phyloP scores from a whole-genome alignment of 2,888 invertebrate species.

The Xanthia togata region DNA sequence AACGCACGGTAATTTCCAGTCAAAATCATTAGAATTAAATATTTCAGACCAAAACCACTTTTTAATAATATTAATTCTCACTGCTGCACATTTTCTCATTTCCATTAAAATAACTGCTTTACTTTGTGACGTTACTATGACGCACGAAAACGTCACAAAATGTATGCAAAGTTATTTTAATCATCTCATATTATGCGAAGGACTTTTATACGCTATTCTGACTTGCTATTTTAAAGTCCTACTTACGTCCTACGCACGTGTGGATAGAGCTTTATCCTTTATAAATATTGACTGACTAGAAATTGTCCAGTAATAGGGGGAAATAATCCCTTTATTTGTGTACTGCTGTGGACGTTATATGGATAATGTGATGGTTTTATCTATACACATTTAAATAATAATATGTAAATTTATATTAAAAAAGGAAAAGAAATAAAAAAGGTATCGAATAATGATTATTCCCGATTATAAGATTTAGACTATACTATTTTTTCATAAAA shows the following conservation, averaged over 20 bases:
- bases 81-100: background rate
- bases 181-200: conserved; percentile 11
- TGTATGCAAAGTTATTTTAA: conserved; percentile 48
- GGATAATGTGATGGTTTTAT: background rate
- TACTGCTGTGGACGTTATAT: background rate
- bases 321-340: background rate
- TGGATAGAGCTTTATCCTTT: background rate
- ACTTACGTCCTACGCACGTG: conserved; percentile 15
- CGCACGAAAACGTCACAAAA: conserved; percentile 5
- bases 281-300: conserved; percentile 1
- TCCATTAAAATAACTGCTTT: background rate
- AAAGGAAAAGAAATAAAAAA: too few species aligned
- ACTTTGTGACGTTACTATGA: background rate
- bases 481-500: background rate
- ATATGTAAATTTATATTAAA: too few species aligned
- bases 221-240: conserved; percentile 29
- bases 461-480: background rate
- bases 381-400: too few species aligned
- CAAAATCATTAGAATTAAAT: background rate
- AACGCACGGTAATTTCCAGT: background rate
- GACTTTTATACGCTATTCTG: conserved; percentile 1
- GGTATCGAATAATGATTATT: background rate
- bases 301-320: background rate
- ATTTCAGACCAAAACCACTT: background rate
- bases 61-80: background rate